phyloP scores from a whole-genome alignment of 2,888 invertebrate species.

The Dusona sp. region DNA sequence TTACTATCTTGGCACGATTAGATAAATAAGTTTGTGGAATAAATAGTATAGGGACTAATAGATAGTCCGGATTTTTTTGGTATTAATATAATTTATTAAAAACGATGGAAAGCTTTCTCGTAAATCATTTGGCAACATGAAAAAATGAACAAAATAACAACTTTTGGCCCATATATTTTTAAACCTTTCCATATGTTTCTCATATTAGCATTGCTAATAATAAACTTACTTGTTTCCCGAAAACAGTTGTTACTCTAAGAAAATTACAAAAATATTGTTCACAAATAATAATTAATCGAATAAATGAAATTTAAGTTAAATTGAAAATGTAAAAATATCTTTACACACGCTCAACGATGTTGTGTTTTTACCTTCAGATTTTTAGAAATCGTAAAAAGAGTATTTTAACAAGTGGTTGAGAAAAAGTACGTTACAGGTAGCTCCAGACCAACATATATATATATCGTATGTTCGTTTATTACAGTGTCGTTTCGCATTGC shows the following conservation, averaged over 20 bases:
- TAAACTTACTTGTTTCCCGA: background rate
- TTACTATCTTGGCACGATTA: too few species aligned
- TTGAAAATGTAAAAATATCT: background rate
- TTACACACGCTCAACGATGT: background rate
- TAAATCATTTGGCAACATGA: too few species aligned
- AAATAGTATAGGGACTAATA: too few species aligned
- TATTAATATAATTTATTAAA: too few species aligned
- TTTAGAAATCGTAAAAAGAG: background rate
- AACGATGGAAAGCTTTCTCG: too few species aligned
- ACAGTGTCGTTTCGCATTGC: slow-evolving; percentile 11
- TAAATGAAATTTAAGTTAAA: background rate
- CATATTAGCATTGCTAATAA: background rate
- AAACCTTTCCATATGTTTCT: background rate
- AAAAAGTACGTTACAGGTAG: background rate
- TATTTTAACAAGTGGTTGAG: background rate
- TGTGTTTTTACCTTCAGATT: background rate
- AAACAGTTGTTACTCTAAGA: background rate
- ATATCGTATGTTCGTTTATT: background rate
- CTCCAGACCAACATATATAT: background rate
- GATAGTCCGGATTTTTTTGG: too few species aligned
- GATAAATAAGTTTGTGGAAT: too few species aligned
- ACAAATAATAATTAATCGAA: background rate
- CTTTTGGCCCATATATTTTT: background rate
- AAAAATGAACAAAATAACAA: too few species aligned
- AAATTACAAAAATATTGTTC: background rate